Conservation (phyloP, 2,113 vertebrate species). For the Cavia porcellus region DNA sequence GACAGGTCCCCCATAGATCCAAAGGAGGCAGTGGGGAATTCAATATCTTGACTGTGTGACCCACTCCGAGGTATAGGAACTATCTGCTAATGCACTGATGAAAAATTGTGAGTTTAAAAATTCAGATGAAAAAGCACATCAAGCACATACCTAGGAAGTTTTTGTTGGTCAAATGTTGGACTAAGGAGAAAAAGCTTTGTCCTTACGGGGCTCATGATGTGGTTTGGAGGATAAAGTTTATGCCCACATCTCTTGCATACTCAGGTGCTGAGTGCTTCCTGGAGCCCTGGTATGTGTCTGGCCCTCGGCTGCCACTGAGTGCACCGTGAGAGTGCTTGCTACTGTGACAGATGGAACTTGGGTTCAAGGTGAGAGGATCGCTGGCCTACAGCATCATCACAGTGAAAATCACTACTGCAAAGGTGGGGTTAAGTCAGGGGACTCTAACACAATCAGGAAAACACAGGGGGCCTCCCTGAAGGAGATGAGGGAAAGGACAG, state of each 20-base stretch:
- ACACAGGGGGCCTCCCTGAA: not conserved
- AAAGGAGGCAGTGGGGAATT: not conserved
- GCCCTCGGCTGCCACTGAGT: too few species aligned
- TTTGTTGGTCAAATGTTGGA: not conserved
- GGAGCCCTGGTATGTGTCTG: not conserved
- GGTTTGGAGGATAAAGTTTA: not conserved
- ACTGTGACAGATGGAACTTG: not conserved
- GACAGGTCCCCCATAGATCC: not conserved
- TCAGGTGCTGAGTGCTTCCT: not conserved
- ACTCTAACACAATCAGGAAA: not conserved
- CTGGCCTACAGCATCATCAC: not conserved
- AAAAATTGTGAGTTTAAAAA: not conserved
- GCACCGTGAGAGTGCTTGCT: not conserved
- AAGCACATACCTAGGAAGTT: not conserved
- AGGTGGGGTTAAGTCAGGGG: not conserved
- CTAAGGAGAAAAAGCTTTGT: not conserved
- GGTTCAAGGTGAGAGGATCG: not conserved
- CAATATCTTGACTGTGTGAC: not conserved
- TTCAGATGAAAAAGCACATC: not conserved
- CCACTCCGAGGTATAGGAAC: too few species aligned
- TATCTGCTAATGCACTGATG: not conserved
- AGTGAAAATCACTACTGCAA: not conserved
- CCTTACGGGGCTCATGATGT: not conserved
- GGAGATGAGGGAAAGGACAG: not conserved
- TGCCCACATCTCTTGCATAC: not conserved